Percentiles rank a stretch among this genome's conserved stretches.
phyloP scores from a whole-genome alignment of 2,113 vertebrate species.

The Condylura cristata region DNA sequence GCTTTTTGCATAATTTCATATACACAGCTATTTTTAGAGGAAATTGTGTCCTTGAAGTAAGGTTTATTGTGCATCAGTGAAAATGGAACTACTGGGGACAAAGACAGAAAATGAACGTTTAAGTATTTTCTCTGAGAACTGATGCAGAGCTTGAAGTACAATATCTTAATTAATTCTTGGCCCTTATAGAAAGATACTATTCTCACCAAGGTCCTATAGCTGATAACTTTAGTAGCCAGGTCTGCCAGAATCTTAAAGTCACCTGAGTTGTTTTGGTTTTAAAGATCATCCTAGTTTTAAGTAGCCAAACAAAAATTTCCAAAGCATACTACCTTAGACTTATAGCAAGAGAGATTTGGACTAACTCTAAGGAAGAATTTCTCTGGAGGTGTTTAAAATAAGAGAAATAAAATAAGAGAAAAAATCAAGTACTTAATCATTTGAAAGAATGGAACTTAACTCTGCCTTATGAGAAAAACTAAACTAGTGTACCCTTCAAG shows the following conservation, averaged over 20 bases:
- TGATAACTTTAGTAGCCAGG: conserved; percentile 23
- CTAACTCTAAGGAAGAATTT: conserved; percentile 40
- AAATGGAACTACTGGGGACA: not conserved
- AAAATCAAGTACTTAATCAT: conserved; percentile 1
- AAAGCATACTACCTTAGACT: conserved; percentile 11
- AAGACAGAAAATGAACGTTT: conserved; percentile 15
- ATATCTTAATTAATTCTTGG: conserved; percentile 62
- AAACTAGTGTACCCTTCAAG: not conserved
- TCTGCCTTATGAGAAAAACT: conserved; percentile 26
- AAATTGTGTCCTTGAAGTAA: conserved; percentile 46
- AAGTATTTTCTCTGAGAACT: conserved; percentile 36
- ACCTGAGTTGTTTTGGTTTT: not conserved
- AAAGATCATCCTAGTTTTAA: conserved; percentile 52
- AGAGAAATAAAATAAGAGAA: conserved; percentile 40
- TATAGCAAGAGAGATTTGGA: conserved; percentile 35
- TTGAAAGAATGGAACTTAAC: conserved; percentile 7
- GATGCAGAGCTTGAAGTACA: not conserved
- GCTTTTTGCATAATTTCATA: conserved; percentile 57
- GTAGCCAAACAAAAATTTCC: conserved; percentile 35
- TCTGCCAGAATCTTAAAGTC: conserved; percentile 10
- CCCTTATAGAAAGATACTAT: conserved; percentile 6
- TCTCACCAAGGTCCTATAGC: conserved; percentile 17
- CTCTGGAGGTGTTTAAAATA: conserved; percentile 46
- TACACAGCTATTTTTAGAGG: conserved; percentile 48
- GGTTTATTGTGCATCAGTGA: conserved; percentile 20